These are phyloP conservation scores for Cepaea hortensis DNA, from an alignment of 2,888 invertebrate genomes.

Conservation along the genomic window DNA sequence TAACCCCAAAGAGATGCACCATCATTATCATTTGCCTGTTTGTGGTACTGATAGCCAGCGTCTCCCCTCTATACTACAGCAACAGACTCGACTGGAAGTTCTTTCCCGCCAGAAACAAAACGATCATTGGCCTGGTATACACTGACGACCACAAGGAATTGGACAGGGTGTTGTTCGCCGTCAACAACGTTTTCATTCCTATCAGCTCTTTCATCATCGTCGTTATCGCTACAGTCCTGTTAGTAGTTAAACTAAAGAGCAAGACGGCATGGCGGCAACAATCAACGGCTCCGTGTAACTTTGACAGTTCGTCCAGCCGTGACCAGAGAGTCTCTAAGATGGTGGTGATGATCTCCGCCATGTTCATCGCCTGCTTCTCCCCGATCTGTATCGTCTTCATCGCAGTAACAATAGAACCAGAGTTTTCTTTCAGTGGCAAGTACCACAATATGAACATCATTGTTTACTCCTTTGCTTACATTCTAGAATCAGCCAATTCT, in stretches of 20 bases:
- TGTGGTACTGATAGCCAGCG: slow-evolving; percentile 10
- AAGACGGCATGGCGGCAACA: slow-evolving; percentile 13
- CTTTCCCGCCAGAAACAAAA: slow-evolving; percentile 25
- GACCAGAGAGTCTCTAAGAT: slow-evolving; percentile 20
- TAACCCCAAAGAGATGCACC: slow-evolving; percentile 23
- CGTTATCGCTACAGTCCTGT: too few relatives aligned
- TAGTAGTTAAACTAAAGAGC: slow-evolving; percentile 15
- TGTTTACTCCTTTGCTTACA: neutral
- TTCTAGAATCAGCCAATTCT: neutral
- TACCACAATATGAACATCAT: slow-evolving; percentile 27
- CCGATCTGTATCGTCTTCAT: slow-evolving; percentile 18
- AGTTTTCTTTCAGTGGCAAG: neutral
- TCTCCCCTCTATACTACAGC: slow-evolving; percentile 21
- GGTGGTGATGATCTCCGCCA: slow-evolving; percentile 20
- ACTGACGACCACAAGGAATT: neutral
- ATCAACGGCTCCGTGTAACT: neutral
- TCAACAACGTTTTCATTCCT: slow-evolving; percentile 31
- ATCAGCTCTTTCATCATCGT: slow-evolving; percentile 21
- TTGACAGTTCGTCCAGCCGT: neutral
- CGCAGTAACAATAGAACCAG: slow-evolving; percentile 22
- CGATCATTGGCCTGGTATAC: slow-evolving; percentile 16
- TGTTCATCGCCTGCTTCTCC: slow-evolving; percentile 22
- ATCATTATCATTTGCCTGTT: slow-evolving; percentile 17
- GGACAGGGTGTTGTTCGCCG: slow-evolving; percentile 7
- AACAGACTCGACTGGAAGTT: slow-evolving; percentile 25